phyloP scores from a whole-genome alignment of 2,113 vertebrate genomes.

The Pogona vitticeps region DNA sequence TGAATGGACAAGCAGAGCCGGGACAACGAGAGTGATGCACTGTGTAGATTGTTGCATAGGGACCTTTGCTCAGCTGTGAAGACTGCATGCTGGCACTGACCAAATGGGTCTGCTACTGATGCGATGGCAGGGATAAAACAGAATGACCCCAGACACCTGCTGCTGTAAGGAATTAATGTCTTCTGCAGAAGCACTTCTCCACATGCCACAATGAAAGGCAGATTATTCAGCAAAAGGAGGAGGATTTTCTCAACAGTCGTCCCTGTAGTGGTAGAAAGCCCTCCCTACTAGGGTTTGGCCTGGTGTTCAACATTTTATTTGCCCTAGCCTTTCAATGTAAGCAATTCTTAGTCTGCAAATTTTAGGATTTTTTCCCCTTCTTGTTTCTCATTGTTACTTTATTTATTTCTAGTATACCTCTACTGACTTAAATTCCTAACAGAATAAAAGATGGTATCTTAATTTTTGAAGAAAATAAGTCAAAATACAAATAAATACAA shows the following conservation, averaged over 20 bases:
- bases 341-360: neutral
- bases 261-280: neutral
- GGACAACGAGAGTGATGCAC: neutral
- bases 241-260: neutral
- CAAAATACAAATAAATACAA: neutral
- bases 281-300: neutral
- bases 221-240: neutral
- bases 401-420: neutral
- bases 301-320: neutral
- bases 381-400: neutral
- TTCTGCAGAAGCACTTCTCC: neutral
- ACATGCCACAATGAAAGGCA: neutral
- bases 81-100: neutral
- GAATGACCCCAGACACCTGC: neutral
- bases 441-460: neutral
- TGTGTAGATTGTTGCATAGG: neutral
- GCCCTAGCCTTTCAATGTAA: neutral
- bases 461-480: neutral
- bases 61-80: neutral
- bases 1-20: neutral
- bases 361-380: neutral
- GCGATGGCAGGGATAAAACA: neutral
- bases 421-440: neutral
- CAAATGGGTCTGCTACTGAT: neutral
- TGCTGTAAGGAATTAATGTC: neutral